phyloP scores from a whole-genome alignment of 2,797 vertebrate genomes.

The Ctenochaetus hawaiiensis region DNA sequence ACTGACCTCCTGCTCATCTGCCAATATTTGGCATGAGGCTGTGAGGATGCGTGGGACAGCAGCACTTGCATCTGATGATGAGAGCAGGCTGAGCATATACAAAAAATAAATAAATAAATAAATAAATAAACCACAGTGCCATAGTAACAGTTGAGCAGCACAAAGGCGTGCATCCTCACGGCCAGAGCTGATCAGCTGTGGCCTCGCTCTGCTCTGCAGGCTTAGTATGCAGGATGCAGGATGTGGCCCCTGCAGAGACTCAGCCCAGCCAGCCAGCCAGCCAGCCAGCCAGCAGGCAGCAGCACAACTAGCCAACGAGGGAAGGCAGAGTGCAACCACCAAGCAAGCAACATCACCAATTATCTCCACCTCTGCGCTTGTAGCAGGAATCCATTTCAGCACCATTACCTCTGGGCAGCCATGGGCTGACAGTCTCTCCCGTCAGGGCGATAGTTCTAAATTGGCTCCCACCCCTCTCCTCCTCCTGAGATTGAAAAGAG shows the following conservation, averaged over 20 bases:
- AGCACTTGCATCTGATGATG: constrained; percentile 28
- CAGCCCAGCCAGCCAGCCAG: constrained; percentile 32
- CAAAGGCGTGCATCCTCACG: constrained; percentile 45
- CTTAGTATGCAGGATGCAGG: constrained; percentile 42
- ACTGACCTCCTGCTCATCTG: constrained; percentile 16
- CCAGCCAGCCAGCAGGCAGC: constrained; percentile 25
- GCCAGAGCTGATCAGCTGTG: constrained; percentile 52
- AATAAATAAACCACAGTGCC: no score
- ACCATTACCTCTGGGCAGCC: constrained; percentile 73
- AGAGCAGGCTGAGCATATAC: constrained; percentile 15
- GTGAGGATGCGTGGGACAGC: background rate
- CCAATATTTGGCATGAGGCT: no score
- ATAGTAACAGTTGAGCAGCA: constrained; percentile 59
- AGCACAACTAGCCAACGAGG: constrained; percentile 29
- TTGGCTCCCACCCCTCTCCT: constrained; percentile 78
- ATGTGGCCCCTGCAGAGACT: constrained; percentile 51
- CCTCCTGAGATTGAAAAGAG: constrained; percentile 81
- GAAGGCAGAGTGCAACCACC: constrained; percentile 65
- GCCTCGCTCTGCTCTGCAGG: constrained; percentile 55
- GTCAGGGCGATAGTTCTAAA: constrained; percentile 79
- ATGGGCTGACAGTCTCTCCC: constrained; percentile 74
- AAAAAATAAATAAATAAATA: no score
- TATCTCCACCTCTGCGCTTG: constrained; percentile 77
- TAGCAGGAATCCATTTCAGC: constrained; percentile 81
- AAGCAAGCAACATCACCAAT: constrained; percentile 77